Percentiles rank a stretch among this genome's conserved stretches.
phyloP scores from a whole-genome alignment of 1,140 invertebrate genomes.

The Holcopasites calliopsidis region DNA sequence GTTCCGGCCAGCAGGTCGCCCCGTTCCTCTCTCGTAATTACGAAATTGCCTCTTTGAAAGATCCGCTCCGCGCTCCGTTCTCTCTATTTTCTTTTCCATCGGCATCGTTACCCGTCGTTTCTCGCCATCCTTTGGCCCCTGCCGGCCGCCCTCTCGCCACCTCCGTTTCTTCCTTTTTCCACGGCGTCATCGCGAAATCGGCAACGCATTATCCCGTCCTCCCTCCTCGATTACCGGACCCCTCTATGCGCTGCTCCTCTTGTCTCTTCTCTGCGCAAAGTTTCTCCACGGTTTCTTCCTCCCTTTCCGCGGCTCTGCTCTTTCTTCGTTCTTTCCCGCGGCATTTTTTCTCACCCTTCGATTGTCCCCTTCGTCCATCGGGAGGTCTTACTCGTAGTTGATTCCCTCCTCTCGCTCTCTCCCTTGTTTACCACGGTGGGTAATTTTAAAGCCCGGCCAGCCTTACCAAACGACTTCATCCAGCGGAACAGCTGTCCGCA shows the following conservation, averaged over 20 bases:
- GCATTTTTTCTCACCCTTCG: not conserved
- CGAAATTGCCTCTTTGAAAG: conserved; percentile 71
- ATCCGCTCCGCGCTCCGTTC: conserved; percentile 61
- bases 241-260: not conserved
- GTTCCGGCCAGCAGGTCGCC: conserved; percentile 65
- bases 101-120: conserved; percentile 57
- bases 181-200: conserved; percentile 63
- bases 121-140: conserved; percentile 12
- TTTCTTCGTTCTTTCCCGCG: not conserved
- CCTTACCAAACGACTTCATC: conserved; percentile 61
- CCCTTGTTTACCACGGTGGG: conserved; percentile 56
- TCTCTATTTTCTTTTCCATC: conserved; percentile 64
- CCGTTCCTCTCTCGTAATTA: conserved; percentile 67
- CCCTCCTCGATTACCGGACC: conserved; percentile 17
- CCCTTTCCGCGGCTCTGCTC: not conserved
- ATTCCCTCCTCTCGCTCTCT: conserved; percentile 44
- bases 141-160: not conserved
- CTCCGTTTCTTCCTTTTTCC: conserved; percentile 49
- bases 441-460: conserved; percentile 62
- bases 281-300: too few species aligned
- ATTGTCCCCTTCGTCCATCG: not conserved
- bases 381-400: not conserved
- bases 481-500: conserved; percentile 53
- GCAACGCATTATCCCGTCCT: conserved; percentile 64
- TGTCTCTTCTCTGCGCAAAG: too few species aligned